A percentile compares a stretch with the other conserved stretches of the same genome.
Conservation (phyloP, 2,797 vertebrate genomes). For the Parauchenoglanis punctatus region DNA sequence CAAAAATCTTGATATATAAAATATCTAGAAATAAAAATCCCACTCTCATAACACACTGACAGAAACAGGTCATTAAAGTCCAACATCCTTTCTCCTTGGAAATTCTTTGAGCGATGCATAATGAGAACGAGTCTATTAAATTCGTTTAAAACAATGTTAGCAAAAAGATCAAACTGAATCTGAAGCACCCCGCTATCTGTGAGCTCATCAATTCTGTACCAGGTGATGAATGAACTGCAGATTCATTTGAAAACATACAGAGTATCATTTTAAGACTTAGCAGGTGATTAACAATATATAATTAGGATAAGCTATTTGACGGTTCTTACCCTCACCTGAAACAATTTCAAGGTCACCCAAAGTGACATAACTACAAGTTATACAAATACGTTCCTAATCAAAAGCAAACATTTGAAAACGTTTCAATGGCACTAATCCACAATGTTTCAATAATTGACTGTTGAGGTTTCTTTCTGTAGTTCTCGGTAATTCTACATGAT, state of each 20-base stretch:
- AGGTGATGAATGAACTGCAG: neutral
- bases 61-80: constrained; percentile 42
- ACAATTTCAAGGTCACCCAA: neutral
- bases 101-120: constrained; percentile 8
- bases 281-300: neutral
- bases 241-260: neutral
- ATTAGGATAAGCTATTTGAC: neutral
- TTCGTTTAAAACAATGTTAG: neutral
- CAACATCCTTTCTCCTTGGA: constrained; percentile 24
- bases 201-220: neutral
- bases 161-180: neutral
- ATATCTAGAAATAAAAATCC: constrained; percentile 49
- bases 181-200: neutral
- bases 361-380: neutral
- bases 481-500: constrained; percentile 49
- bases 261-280: constrained; percentile 11
- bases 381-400: constrained; percentile 23
- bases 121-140: constrained; percentile 5
- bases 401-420: constrained; percentile 26
- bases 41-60: constrained; percentile 34
- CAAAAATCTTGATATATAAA: constrained; percentile 30
- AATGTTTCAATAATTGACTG: constrained; percentile 34
- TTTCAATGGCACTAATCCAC: constrained; percentile 16
- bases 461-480: constrained; percentile 34
- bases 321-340: neutral